Conservation (phyloP, 2,888 invertebrate genomes). For the Chironomus tentans region DNA sequence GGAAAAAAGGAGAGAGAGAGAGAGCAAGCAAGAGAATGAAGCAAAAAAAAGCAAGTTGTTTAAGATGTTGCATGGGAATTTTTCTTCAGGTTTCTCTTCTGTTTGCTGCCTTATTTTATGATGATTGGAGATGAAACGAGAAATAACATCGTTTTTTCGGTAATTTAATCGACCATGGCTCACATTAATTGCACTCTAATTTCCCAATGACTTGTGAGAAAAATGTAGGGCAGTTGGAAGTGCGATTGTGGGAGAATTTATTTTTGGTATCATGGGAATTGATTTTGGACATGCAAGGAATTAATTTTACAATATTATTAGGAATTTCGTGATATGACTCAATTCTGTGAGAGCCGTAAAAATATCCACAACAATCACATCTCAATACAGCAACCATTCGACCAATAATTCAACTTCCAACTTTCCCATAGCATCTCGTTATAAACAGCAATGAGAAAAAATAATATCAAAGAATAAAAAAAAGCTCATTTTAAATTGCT, state of each 20-base stretch:
- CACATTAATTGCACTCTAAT: too few relatives aligned
- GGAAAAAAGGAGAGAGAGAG: not conserved
- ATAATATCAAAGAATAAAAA: not conserved
- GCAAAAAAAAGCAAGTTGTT: not conserved
- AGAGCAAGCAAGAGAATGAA: not conserved
- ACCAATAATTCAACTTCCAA: not conserved
- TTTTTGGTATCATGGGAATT: not conserved
- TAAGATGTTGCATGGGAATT: not conserved
- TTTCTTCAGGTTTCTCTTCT: not conserved
- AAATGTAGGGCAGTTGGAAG: too few relatives aligned
- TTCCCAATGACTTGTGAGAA: too few relatives aligned
- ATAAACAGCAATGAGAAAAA: not conserved
- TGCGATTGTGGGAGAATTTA: not conserved
- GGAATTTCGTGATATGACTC: too few relatives aligned
- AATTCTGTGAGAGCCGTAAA: too few relatives aligned
- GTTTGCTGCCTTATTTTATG: too few relatives aligned
- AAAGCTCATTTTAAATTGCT: not conserved
- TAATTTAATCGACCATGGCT: too few relatives aligned
- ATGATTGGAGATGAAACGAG: too few relatives aligned
- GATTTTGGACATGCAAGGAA: too few relatives aligned
- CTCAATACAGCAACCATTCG: not conserved
- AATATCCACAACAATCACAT: too few relatives aligned
- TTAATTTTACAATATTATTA: too few relatives aligned
- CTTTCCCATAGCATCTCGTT: slow-evolving; percentile 2
- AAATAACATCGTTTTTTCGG: too few relatives aligned